Conservation (phyloP, 1,140 invertebrate species). For the Dysdera silvatica region DNA sequence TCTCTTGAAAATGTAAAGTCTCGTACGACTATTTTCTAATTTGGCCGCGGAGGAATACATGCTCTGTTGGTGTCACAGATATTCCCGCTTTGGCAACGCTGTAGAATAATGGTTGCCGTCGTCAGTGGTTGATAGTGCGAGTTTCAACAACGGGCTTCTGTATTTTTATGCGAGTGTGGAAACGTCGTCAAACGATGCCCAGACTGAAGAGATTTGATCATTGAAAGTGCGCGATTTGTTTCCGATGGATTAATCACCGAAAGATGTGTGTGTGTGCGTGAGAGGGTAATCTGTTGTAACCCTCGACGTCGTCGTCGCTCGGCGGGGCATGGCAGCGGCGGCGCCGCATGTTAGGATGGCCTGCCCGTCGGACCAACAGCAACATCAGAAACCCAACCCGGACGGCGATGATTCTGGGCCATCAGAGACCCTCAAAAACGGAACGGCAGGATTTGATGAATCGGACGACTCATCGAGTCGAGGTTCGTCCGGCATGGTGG, state of each 20-base stretch:
- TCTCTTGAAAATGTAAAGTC: background rate
- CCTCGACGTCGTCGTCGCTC: constrained; percentile 11
- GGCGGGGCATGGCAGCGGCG: constrained; percentile 22
- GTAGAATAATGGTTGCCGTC: constrained; percentile 26
- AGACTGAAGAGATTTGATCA: no score
- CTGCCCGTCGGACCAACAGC: constrained; percentile 25
- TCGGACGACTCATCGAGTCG: constrained; percentile 24
- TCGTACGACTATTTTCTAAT: background rate
- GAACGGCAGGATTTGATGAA: constrained; percentile 17
- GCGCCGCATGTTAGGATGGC: constrained; percentile 25
- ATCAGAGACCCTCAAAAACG: constrained; percentile 19
- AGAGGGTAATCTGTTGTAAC: constrained; percentile 2
- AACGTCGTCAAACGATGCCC: no score
- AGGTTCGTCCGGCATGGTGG: no score
- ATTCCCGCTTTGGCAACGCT: constrained; percentile 27
- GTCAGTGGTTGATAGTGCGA: constrained; percentile 14
- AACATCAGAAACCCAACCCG: no score
- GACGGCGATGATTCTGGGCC: constrained; percentile 13
- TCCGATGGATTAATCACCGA: background rate
- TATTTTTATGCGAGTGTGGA: background rate
- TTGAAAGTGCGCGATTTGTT: background rate
- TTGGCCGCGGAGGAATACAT: constrained; percentile 23
- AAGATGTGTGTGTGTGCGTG: background rate
- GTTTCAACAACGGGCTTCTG: constrained; percentile 2
- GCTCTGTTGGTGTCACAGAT: constrained; percentile 24